Base-by-base conservation (phyloP, 2,888 invertebrate genomes). In the Unio pictorum region DNA sequence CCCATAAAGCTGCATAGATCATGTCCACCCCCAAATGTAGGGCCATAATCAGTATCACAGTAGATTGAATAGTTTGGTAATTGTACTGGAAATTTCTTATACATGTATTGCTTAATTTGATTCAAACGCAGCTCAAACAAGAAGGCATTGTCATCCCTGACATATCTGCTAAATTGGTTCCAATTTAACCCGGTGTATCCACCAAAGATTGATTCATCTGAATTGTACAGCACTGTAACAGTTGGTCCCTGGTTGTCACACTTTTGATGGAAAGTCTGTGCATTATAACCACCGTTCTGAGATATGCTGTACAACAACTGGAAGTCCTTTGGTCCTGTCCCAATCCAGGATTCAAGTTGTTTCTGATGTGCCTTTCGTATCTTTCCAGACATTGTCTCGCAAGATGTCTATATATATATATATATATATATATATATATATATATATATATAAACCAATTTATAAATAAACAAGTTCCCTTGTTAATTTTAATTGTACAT, bases 181-280 rank as follows among this genome's bases (percentile, higher is more conserved):
- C 75, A 75, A 58, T 55, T 65, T 54, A 64, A 28, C 8, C 67
- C 26, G 23, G 70, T 66, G 61, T 72, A 75, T 3, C 72, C 75
- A 23, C 75, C 75, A 54, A 65, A 75, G 30, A 75, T 63, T 17
- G 59, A 72, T 18, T 67, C 61, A n/a, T 61, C 54, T 4, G 69
- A 64, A 66, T 75, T 75, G 66, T 70, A 75, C 28, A 68, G 8
- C 11, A 75, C 68, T 0, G 68, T 66, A 3, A 75, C 70, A 2
- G 75, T 75, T 6, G 75, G 61, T 1, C 75, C 75, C 59, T 75
- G 55, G 17, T 72, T 68, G 64, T 75, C 66, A 64, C 75, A 75
- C 30, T 66, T 34, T 30, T 70, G 45, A 55, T 75, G 75, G 54
- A 75, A 75, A 11, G 66, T 30, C 17, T 26, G 18, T 18, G 73